Evolutionary conservation across 2,797 vertebrate genomes (phyloP), one percentile per base, ranked within the genome.

Genomic region (Pempheris klunzingeri): DNA sequence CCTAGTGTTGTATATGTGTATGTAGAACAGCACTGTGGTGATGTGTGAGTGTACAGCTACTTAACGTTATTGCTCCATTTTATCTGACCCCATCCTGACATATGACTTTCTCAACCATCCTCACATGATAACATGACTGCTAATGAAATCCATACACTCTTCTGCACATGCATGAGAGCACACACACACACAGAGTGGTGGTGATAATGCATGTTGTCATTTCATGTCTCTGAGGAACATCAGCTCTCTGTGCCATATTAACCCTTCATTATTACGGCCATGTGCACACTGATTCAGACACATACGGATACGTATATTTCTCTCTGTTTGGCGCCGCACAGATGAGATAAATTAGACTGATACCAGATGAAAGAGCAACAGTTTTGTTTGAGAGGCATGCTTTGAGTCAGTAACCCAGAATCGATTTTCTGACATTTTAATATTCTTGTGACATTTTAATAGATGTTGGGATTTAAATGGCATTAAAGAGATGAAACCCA

Each of bases 111-210:
- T n/a, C 64, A 75, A 39, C 61, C 59, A 43, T 74, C 46, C 0
- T n/a, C 55, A 71, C 53, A 81, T 13, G 2, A 71, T 70, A 70
- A 77, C 39, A 81, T 74, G 72, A 53, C 54, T 55, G 52, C 80
- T 81, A 78, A 84, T 89, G 54, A 71, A 78, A 88, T 76, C 70
- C 70, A 71, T 81, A 66, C 53, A 82, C 43, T 55, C 79, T 54
- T 68, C 50, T 30, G 69, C 57, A 73, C 57, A 44, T 46, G 41
- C 54, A 81, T 8, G 15, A 41, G 55, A 61, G 64, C 71, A 61
- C 39, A 30, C 67, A 64, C 64, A 67, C 60, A 41, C 30, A 43
- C 34, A 67, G 0, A 44, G 57, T 46, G 30, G 46, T 32, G 17
- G 30, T 43, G 68, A 57, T 86, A 58, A 85, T 81, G 62, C 52